phyloP scores from a whole-genome alignment of 2,113 vertebrate species.

The Dicaeum eximium region DNA sequence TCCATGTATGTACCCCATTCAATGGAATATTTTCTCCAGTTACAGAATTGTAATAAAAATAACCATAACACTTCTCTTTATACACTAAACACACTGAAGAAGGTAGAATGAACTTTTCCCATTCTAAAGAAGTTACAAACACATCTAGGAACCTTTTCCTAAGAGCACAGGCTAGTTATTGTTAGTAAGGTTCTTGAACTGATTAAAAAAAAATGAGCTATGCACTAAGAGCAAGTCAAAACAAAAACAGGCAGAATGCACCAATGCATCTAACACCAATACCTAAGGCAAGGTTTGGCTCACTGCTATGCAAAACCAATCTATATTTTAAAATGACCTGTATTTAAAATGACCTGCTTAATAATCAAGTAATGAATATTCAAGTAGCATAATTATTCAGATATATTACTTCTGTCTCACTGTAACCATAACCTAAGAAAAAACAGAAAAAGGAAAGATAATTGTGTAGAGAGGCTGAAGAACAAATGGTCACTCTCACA shows the following conservation, averaged over 20 bases:
- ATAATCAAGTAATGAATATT: neutral
- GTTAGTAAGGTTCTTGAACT: neutral
- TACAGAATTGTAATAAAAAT: neutral
- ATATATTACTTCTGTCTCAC: neutral
- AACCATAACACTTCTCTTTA: neutral
- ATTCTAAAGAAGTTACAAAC: neutral
- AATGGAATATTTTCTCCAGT: neutral
- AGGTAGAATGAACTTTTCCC: neutral
- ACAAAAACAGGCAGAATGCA: neutral
- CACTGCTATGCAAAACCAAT: neutral
- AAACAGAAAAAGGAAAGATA: neutral
- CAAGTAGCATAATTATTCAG: neutral
- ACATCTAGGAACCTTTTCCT: neutral
- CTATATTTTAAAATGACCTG: neutral
- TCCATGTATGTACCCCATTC: fast-evolving
- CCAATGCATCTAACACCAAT: neutral
- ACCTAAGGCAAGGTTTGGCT: neutral
- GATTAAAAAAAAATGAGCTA: neutral
- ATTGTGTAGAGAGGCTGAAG: neutral
- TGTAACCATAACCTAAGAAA: neutral
- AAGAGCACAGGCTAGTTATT: neutral
- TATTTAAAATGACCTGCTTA: neutral
- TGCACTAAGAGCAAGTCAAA: neutral
- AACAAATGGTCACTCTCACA: neutral
- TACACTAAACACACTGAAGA: neutral